Percentiles rank a stretch among this genome's conserved stretches.
phyloP scores from a whole-genome alignment of 2,888 invertebrate species.

The Aphrophora alni region DNA sequence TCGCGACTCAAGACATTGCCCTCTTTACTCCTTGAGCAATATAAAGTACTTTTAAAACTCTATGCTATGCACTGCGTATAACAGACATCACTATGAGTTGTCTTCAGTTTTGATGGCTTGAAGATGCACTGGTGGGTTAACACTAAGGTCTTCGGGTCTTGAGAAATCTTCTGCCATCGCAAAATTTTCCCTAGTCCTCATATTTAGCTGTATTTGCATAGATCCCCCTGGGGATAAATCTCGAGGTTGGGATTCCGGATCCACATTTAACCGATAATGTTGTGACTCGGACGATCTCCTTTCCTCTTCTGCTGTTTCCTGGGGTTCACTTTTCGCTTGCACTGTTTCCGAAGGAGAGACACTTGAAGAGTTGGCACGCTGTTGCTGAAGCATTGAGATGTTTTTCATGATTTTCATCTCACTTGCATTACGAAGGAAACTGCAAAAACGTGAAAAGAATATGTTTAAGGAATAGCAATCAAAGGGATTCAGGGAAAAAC shows the following conservation, averaged over 20 bases:
- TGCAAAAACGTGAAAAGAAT: conserved; percentile 58
- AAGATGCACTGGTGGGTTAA: conserved; percentile 4
- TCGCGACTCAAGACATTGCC: not conserved
- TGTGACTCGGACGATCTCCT: conserved; percentile 35
- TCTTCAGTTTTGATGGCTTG: conserved; percentile 22
- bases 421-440: conserved; percentile 90
- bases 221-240: not conserved
- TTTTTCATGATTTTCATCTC: conserved; percentile 95
- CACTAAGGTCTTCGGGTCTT: not conserved
- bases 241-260: conserved; percentile 13
- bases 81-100: not conserved
- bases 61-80: not conserved
- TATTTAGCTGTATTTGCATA: conserved; percentile 26
- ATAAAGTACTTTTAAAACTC: not conserved
- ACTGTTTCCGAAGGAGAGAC: not conserved
- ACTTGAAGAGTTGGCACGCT: conserved; percentile 52
- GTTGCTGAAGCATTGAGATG: conserved; percentile 84
- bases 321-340: conserved; percentile 41
- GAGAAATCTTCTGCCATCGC: not conserved
- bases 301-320: conserved; percentile 23
- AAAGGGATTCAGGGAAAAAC: no score
- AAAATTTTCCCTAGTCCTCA: conserved; percentile 26
- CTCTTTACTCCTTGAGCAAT: not conserved
- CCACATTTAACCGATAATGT: conserved; percentile 29
- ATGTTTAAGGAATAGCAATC: no score